These are phyloP conservation scores for Drosophila ercepeae DNA, from an alignment of 1,140 invertebrate genomes.

Conservation along the genomic window DNA sequence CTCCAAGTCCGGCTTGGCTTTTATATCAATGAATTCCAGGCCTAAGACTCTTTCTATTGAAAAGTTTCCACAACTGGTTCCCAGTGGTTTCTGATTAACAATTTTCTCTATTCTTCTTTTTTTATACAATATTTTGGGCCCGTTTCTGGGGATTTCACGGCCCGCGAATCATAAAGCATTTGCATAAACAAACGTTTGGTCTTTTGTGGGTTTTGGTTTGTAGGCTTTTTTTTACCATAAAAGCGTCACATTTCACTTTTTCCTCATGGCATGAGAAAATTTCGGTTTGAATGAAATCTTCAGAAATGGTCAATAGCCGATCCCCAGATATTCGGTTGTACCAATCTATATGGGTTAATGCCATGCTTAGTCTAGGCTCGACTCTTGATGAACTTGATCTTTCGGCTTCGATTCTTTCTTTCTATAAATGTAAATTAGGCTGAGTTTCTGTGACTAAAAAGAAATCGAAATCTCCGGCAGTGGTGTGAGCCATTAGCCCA, in stretches of 20 bases:
- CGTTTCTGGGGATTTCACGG: constrained; percentile 27
- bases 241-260: constrained; percentile 75
- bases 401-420: constrained; percentile 49
- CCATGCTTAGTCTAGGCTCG: constrained; percentile 43
- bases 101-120: constrained; percentile 13
- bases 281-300: constrained; percentile 32
- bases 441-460: constrained; percentile 29
- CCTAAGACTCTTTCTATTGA: constrained; percentile 3
- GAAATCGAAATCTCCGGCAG: constrained; percentile 38
- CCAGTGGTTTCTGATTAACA: not conserved
- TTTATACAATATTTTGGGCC: constrained; percentile 5
- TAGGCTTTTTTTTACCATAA: constrained; percentile 66
- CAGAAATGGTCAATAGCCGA: constrained; percentile 16
- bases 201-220: constrained; percentile 43
- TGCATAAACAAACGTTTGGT: constrained; percentile 61
- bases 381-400: constrained; percentile 62
- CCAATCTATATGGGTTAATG: constrained; percentile 58
- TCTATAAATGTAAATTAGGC: constrained; percentile 26
- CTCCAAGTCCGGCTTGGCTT: not conserved
- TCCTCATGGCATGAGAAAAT: constrained; percentile 33
- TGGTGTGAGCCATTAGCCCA: constrained; percentile 59
- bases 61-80: constrained; percentile 26
- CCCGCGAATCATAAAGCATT: constrained; percentile 66
- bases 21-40: constrained; percentile 19
- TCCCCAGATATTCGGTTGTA: constrained; percentile 11